Percentiles rank a stretch among this genome's conserved stretches.
Evolutionary conservation across 2,797 vertebrate species (phyloP).

Genomic region (Ctenochaetus hawaiiensis): DNA sequence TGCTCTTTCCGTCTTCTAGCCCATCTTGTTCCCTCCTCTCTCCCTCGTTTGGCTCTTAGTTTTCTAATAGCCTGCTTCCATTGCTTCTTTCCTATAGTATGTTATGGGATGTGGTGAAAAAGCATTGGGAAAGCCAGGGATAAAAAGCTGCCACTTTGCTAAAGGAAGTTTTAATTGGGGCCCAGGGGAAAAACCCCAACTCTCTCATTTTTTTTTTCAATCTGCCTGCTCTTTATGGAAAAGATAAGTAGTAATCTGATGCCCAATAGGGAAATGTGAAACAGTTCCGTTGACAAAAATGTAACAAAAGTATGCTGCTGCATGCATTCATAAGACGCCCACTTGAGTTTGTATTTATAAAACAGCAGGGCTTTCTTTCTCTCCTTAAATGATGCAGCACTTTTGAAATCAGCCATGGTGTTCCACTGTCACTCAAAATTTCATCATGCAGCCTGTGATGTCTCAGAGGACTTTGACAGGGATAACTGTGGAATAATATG

Average conservation of each 20-base stretch:
- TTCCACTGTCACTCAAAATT: constrained; percentile 59
- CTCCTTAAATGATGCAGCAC: constrained; percentile 41
- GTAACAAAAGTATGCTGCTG: constrained; percentile 39
- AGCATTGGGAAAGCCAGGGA: constrained; percentile 53
- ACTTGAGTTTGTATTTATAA: constrained; percentile 69
- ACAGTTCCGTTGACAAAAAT: constrained; percentile 69
- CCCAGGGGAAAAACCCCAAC: constrained; percentile 76
- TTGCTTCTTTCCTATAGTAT: constrained; percentile 73
- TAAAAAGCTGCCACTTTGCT: constrained; percentile 81
- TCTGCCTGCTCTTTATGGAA: constrained; percentile 79
- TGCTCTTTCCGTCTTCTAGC: constrained; percentile 72
- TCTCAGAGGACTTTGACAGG: constrained; percentile 44
- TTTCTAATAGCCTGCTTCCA: constrained; percentile 73
- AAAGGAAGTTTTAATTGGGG: constrained; percentile 87
- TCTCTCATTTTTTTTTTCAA: constrained; percentile 74
- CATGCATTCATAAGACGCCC: constrained; percentile 39
- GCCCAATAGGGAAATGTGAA: constrained; percentile 71
- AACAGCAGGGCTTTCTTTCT: constrained; percentile 49
- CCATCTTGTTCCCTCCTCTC: constrained; percentile 48
- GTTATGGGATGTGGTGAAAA: constrained; percentile 65
- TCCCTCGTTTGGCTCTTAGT: constrained; percentile 67
- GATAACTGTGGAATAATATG: constrained; percentile 48
- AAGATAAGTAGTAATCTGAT: constrained; percentile 70
- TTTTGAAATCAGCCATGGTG: constrained; percentile 51
- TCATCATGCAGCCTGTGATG: constrained; percentile 35